Base-by-base conservation (phyloP, 1,140 invertebrate genomes). In the Drosophila elegans region DNA sequence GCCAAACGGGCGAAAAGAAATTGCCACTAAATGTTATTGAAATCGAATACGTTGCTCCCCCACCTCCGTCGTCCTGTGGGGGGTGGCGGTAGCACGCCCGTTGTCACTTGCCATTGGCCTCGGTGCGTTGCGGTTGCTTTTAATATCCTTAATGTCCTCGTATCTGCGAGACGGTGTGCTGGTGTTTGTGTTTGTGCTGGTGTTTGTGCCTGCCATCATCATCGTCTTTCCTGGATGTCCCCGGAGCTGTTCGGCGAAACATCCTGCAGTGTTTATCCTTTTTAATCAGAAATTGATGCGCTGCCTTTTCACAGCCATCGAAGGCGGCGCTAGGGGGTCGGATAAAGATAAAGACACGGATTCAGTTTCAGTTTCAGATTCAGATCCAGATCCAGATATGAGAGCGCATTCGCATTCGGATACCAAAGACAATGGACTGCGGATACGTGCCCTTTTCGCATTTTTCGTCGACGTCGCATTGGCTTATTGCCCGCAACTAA, bases 21-120 rank as follows among this genome's bases (percentile, higher is more conserved):
- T 80, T 85, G 82, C 82, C 82, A 88, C 82, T 86, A 75, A 86
- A 82, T 86, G 82, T 72, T 86, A 78, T 88, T 88, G 83, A 82
- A 88, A 86, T 82, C 78, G 82, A 82, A 86, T 79, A 78, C 66
- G 64, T 76, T 76, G 13, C 9, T 52, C 32, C 46, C 27, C 45
- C 25, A 29, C 21, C 45, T 27, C 29, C 29, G 16, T 29, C 21
- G 16, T 13, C 27, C 36, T 51, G n/a, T 45, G 64, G 42, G 4
- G 29, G 46, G 29, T 12, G 46, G 12, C 7, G 27, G n/a, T 9
- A 1, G 27, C 7, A 9, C 12, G 7, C 27, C 27, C 46, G 59
- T 62, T 63, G 46, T 61, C 49, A 74, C 67, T 73, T 73, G 69
- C 67, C 69, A 62, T 16, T 48, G 52, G 52, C 44, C n/a, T 16